These are phyloP conservation scores for Leucopsar rothschildi DNA, from an alignment of 2,113 vertebrate genomes.

Conservation along the genomic window DNA sequence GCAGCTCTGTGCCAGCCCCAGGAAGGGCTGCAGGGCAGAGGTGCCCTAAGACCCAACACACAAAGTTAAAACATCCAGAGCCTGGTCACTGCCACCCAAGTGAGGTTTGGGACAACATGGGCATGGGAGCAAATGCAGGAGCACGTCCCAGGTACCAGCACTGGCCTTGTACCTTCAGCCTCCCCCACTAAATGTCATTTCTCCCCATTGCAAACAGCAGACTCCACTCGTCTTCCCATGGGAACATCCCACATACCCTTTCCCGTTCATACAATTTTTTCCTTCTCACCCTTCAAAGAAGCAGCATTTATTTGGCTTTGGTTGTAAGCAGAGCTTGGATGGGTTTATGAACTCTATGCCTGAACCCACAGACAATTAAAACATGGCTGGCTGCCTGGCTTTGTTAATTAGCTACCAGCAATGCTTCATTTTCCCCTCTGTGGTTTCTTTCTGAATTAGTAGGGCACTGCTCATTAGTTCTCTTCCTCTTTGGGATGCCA, in stretches of 20 bases:
- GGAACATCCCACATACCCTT: background rate
- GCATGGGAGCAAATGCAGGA: background rate
- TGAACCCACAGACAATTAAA: background rate
- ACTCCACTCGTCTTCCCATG: background rate
- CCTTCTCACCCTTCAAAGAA: background rate
- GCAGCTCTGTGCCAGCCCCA: background rate
- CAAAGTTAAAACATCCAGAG: background rate
- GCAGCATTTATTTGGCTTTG: background rate
- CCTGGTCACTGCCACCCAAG: background rate
- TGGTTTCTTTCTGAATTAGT: background rate
- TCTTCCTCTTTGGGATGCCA: background rate
- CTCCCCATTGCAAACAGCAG: background rate
- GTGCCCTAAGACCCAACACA: rapidly evolving
- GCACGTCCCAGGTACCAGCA: background rate
- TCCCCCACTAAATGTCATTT: background rate
- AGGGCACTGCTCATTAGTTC: background rate
- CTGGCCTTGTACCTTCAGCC: rapidly evolving
- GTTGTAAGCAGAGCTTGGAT: background rate
- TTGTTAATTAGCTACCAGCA: conserved; percentile 35
- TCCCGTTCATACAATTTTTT: background rate
- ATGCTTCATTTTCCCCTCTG: background rate
- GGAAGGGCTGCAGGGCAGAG: background rate
- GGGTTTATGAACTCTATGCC: background rate
- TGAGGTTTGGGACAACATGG: background rate
- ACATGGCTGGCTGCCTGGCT: conserved; percentile 11